phyloP scores from a whole-genome alignment of 2,113 vertebrate genomes.

The Clinocottus analis region DNA sequence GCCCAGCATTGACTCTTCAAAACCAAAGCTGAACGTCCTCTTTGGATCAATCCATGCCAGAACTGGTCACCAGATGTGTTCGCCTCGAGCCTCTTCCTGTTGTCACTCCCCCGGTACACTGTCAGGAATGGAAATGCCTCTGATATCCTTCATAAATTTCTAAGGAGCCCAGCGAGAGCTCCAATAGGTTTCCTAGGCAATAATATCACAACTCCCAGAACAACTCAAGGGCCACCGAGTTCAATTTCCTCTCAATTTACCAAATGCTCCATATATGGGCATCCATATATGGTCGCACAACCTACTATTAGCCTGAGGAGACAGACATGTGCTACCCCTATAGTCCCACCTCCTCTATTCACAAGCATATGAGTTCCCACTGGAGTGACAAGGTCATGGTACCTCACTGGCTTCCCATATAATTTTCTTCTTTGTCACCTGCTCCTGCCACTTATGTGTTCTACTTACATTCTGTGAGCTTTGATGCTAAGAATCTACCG shows the following conservation, averaged over 20 bases:
- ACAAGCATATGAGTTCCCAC: background rate
- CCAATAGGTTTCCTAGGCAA: slow-evolving; percentile 4
- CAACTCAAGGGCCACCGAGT: slow-evolving; percentile 1
- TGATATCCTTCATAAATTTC: slow-evolving; percentile 16
- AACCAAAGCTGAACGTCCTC: background rate
- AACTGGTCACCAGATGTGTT: slow-evolving; percentile 21
- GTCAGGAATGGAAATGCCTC: background rate
- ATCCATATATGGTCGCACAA: background rate
- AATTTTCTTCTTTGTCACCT: background rate
- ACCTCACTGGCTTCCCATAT: background rate
- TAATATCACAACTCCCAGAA: slow-evolving; percentile 16
- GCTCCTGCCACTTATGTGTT: background rate
- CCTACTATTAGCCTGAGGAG: background rate
- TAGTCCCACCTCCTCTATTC: background rate
- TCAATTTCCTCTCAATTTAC: slow-evolving; percentile 24
- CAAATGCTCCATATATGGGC: slow-evolving; percentile 6
- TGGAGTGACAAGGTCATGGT: slow-evolving; percentile 4
- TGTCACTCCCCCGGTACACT: slow-evolving; percentile 15
- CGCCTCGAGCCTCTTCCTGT: background rate
- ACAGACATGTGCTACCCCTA: background rate
- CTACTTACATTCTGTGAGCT: background rate
- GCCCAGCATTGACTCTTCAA: background rate
- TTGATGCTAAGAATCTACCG: background rate
- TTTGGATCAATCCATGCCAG: background rate
- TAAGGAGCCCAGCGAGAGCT: slow-evolving; percentile 9